phyloP scores from a whole-genome alignment of 2,113 vertebrate genomes.

The Felis chaus region DNA sequence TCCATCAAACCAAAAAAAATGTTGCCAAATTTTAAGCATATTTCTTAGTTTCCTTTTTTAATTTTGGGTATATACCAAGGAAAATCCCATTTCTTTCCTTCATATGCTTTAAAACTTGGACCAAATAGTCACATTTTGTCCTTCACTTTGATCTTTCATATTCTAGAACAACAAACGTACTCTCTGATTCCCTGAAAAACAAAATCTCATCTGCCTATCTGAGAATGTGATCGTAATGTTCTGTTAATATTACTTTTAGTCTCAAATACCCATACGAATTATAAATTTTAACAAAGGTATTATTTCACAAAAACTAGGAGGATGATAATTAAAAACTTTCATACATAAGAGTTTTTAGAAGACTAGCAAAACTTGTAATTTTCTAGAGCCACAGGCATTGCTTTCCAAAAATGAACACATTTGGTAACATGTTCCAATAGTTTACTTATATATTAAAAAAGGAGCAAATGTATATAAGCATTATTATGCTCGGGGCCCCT shows the following conservation, averaged over 20 bases:
- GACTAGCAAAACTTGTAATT: not conserved
- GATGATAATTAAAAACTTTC: not conserved
- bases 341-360: not conserved
- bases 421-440: not conserved
- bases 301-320: not conserved
- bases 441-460: not conserved
- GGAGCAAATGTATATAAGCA: not conserved
- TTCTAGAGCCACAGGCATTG: not conserved
- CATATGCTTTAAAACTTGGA: constrained; percentile 1
- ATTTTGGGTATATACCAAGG: not conserved
- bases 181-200: not conserved
- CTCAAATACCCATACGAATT: not conserved
- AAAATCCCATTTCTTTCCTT: not conserved
- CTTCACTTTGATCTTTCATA: not conserved
- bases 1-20: not conserved
- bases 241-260: not conserved
- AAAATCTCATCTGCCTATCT: not conserved
- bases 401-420: not conserved
- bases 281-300: not conserved
- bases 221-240: not conserved
- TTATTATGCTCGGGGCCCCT: not conserved
- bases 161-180: not conserved
- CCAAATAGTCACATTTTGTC: not conserved
- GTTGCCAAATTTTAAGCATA: not conserved
- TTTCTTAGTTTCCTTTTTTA: not conserved